A percentile compares a stretch with the other conserved stretches of the same genome.
These are phyloP conservation scores for Arctia plantaginis DNA, from an alignment of 2,888 invertebrate species.

Conservation along the genomic window DNA sequence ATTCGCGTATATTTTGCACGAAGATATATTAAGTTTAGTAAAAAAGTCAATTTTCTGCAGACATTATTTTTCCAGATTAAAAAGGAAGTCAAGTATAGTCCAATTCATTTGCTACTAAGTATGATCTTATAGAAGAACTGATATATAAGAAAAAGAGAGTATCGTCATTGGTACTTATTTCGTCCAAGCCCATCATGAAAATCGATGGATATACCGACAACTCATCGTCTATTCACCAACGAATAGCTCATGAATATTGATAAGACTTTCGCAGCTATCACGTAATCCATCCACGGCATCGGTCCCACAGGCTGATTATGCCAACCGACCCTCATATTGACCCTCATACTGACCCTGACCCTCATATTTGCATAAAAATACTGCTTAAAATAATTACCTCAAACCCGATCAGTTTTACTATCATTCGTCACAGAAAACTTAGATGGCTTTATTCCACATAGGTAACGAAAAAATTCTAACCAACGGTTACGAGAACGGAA, in stretches of 20 bases:
- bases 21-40: no score
- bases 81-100: no score
- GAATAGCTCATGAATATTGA: constrained; percentile 79
- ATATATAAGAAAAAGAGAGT: not conserved
- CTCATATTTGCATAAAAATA: constrained; percentile 40
- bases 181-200: constrained; percentile 26
- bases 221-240: constrained; percentile 78
- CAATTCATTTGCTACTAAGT: no score
- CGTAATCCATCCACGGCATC: constrained; percentile 68
- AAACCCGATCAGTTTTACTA: no score
- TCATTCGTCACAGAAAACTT: no score
- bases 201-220: constrained; percentile 44
- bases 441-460: no score
- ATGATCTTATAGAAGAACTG: no score
- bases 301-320: constrained; percentile 68
- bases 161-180: not conserved
- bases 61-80: no score
- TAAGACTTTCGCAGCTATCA: constrained; percentile 72
- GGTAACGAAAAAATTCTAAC: not conserved
- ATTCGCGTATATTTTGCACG: no score
- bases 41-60: no score
- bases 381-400: not conserved
- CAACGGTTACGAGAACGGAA: not conserved
- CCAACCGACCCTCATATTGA: constrained; percentile 58
- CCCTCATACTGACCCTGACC: constrained; percentile 30